A percentile compares a stretch with the other conserved stretches of the same genome.
Evolutionary conservation across 2,888 invertebrate species (phyloP).

Genomic region (Palloptera scutellata): DNA sequence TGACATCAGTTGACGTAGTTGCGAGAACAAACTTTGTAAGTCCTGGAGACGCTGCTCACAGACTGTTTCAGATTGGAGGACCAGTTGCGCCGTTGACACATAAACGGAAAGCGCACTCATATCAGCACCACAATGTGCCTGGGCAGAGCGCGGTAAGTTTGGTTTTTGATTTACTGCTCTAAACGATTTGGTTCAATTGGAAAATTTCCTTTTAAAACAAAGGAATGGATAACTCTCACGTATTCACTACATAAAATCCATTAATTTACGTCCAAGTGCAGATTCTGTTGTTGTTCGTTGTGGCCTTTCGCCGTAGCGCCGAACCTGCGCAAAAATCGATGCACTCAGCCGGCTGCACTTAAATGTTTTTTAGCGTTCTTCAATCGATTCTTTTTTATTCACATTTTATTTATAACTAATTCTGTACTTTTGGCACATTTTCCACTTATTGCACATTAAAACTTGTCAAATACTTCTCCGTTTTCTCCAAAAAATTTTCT

Average conservation of each 20-base stretch:
- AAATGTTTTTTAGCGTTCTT: too few species aligned
- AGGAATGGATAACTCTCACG: too few species aligned
- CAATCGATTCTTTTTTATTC: too few species aligned
- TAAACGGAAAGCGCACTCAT: slow-evolving; percentile 57
- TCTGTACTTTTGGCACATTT: too few species aligned
- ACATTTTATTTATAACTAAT: too few species aligned
- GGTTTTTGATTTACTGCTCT: neutral
- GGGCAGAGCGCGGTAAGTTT: neutral
- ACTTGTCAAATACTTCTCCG: neutral
- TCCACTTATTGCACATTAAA: too few species aligned
- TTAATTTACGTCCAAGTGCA: slow-evolving; percentile 7
- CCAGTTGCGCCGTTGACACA: slow-evolving; percentile 54
- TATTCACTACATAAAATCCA: neutral
- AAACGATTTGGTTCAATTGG: neutral
- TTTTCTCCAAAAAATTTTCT: slow-evolving; percentile 9
- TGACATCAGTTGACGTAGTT: slow-evolving; percentile 84
- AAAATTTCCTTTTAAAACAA: too few species aligned
- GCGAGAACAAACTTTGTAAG: slow-evolving; percentile 82
- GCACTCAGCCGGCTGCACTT: too few species aligned
- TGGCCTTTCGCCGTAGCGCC: too few species aligned
- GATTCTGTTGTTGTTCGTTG: too few species aligned
- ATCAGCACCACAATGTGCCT: neutral
- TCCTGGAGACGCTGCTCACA: slow-evolving; percentile 78
- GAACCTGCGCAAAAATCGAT: too few species aligned
- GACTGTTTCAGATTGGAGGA: slow-evolving; percentile 44